Evolutionary conservation across 2,113 vertebrate genomes (phyloP), one percentile per base, ranked within the genome.

Genomic region (Poecile atricapillus): DNA sequence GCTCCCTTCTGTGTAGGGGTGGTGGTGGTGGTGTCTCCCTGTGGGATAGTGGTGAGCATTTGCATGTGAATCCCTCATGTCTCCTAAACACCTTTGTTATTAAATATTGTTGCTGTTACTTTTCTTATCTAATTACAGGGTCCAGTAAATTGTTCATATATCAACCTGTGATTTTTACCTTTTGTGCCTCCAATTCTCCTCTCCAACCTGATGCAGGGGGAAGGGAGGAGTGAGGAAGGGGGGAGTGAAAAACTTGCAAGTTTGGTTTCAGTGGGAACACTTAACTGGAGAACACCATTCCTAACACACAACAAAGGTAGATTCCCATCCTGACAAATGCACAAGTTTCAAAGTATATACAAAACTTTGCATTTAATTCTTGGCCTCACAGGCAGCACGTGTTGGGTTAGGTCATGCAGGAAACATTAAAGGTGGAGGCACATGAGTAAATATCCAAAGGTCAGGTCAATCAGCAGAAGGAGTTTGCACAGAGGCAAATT

Each of bases 191-290:
- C 33, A 39, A 2, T 39, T 67, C 33, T 44, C 44, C 27, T 74
- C 77, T 74, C 19, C 33, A 59, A 37, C 8, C 37, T 10, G 5
- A 23, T 37, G 28, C 19, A 74, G 46, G 5, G 13, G 23, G 52
- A 50, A 44, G 9, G 4, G 33, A 74, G 5, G 9, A 52, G 37
- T 52, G 46, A 59, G 28, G 50, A 59, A 59, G 33, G 6, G 2
- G 10, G 4, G 9, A 59, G 15, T 39, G 13, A 46, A 31, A 13
- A 20, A n/a, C 15, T 27, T 11, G 33, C 1, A 0, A 19, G 23
- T 11, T 27, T 13, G 11, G 8, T 37, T 89, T 52, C 68, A 44
- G 27, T 39, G 15, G 52, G 37, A 59, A 10, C 5, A 28, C 10
- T 52, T 20, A 44, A 52, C 4, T 74, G 52, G 19, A 74, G 10